Evolutionary conservation across 1,140 invertebrate species (phyloP).

Genomic region (Trichonephila clavata): DNA sequence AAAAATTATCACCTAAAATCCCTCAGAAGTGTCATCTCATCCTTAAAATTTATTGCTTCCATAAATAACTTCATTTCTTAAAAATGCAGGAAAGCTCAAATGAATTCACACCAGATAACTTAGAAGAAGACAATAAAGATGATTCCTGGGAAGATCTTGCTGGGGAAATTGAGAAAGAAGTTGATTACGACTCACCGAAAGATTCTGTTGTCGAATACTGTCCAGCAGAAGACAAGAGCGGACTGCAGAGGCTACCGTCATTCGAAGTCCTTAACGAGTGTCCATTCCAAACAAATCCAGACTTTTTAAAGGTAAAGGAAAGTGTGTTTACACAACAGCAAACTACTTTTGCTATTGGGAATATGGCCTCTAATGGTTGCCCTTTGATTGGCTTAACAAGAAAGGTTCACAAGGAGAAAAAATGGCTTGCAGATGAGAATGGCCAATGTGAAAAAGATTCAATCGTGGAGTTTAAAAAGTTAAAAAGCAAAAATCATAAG

Average conservation of each 20-base stretch:
- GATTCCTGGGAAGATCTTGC: constrained; percentile 20
- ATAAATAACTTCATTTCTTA: background rate
- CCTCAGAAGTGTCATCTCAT: background rate
- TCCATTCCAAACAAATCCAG: background rate
- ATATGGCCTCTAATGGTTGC: background rate
- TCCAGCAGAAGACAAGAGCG: background rate
- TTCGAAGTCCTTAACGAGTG: background rate
- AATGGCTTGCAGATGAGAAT: background rate
- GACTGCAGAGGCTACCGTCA: background rate
- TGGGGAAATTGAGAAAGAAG: background rate
- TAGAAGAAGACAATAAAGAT: background rate
- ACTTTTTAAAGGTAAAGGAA: background rate
- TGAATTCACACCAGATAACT: background rate
- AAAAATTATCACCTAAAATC: background rate
- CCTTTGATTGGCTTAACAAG: background rate
- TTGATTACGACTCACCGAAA: background rate
- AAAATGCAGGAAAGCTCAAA: background rate
- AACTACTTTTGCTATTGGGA: background rate
- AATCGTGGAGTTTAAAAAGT: background rate
- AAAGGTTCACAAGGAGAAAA: background rate
- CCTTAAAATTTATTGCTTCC: background rate
- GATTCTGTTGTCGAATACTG: background rate
- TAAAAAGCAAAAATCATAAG: background rate
- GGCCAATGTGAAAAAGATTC: background rate
- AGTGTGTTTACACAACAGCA: background rate